These are phyloP conservation scores for Meandrusa payeni DNA, from an alignment of 2,888 invertebrate species.

Conservation along the genomic window DNA sequence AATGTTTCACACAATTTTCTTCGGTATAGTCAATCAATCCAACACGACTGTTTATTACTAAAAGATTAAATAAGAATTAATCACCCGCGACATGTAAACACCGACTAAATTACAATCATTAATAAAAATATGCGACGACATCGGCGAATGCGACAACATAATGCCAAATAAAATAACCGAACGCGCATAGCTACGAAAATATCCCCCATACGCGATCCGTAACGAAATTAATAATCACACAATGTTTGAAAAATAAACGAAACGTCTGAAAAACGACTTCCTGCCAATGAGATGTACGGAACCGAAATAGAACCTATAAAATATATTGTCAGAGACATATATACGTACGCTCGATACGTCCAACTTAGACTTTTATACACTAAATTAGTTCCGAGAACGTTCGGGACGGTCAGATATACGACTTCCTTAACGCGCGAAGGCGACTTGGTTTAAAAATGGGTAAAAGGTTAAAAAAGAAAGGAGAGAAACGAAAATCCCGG, in stretches of 20 bases:
- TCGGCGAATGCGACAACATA: background rate
- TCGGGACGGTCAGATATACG: conserved; percentile 49
- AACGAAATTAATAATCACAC: conserved; percentile 37
- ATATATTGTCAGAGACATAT: conserved; percentile 51
- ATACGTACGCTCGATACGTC: conserved; percentile 43
- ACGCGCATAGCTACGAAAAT: conserved; percentile 10
- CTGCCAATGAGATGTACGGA: conserved; percentile 34
- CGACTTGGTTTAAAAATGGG: conserved; percentile 55
- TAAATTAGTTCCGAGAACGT: conserved; percentile 67
- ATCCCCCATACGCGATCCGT: conserved; percentile 23
- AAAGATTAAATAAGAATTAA: conserved; percentile 14
- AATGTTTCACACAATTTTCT: no score
- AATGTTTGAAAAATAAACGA: conserved; percentile 27
- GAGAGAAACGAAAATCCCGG: conserved; percentile 42
- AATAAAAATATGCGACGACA: conserved; percentile 18
- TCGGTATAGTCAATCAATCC: background rate
- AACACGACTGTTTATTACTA: conserved; percentile 1
- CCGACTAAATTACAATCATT: conserved; percentile 3
- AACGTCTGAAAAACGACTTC: conserved; percentile 61
- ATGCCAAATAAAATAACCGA: conserved; percentile 13
- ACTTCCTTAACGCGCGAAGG: conserved; percentile 56
- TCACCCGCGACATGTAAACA: conserved; percentile 1
- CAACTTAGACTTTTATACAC: conserved; percentile 59
- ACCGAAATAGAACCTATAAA: conserved; percentile 62
- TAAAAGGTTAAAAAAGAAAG: conserved; percentile 53